These are phyloP conservation scores for Ephydatia muelleri DNA, from an alignment of 37 sponge, comb jelly and placozoan species.

Conservation along the genomic window DNA sequence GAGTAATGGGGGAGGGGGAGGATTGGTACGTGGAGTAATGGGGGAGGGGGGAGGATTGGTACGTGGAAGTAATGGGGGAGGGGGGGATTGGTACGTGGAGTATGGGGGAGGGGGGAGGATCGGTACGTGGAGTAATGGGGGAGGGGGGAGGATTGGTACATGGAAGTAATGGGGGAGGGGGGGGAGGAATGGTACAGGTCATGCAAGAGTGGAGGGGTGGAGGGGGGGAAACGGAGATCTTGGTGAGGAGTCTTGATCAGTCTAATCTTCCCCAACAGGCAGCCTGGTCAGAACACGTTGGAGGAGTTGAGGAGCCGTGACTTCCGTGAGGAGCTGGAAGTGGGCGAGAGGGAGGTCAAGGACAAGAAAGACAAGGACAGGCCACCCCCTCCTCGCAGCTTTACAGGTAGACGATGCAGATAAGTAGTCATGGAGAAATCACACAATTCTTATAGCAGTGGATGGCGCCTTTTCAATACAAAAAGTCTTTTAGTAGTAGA, in stretches of 20 bases:
- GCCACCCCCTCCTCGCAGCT: constrained; percentile 34
- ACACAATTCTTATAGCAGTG: too few species aligned
- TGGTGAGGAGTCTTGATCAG: constrained; percentile 7
- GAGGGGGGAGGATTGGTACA: not conserved
- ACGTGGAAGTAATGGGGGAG: not conserved
- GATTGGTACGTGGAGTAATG: too few species aligned
- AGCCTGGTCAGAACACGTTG: constrained; percentile 87
- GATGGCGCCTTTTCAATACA: too few species aligned
- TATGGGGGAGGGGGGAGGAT: not conserved
- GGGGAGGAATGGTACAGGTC: not conserved
- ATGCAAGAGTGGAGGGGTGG: not conserved
- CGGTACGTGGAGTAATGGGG: not conserved
- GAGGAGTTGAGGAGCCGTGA: constrained; percentile 87
- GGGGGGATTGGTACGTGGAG: not conserved
- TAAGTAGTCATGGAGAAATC: too few species aligned
- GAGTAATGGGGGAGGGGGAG: too few species aligned
- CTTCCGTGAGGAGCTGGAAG: constrained; percentile 84
- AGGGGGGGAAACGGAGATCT: not conserved
- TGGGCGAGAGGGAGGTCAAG: constrained; percentile 73
- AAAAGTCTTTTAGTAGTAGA: too few species aligned
- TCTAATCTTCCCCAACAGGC: constrained; percentile 41
- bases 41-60: not conserved
- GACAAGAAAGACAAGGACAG: constrained; percentile 70
- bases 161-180: not conserved
- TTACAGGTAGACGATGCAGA: too few species aligned